Evolutionary conservation across 2,888 invertebrate species (phyloP), one percentile per base, ranked within the genome.

Genomic region (Drosophila prolongata): DNA sequence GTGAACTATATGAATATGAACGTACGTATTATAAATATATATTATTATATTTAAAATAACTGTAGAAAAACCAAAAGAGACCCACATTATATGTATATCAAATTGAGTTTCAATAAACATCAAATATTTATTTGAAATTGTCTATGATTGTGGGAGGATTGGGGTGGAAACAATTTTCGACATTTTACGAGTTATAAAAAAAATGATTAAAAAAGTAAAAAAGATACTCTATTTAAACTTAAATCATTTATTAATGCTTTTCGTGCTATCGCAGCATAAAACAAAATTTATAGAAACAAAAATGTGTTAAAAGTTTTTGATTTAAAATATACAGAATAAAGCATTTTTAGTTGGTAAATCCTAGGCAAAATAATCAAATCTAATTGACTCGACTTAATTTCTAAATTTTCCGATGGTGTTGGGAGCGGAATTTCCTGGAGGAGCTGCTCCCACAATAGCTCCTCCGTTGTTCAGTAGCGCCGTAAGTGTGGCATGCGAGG

Each of bases 401-500:
- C 66, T 40, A 42, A 66, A 55, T 27, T 66, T 66, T 1, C 55
- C 66, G 3, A 35, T 37, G 34, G 35, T 35, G 40, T 46, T 47
- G 16, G 66, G 55, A 14, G 46, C 27, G 6, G 55, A 27, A 35
- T 47, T 66, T 11, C 46, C 66, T 1, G 46, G 27, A 6, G 66
- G 55, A 40, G 55, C 27, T 2, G 35, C 19, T 27, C 35, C 65
- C 24, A 65, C 65, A 4, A 65, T 65, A 8, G 38, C 46, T 24
- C 76, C 75, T 43, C 78, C 75, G 69, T 90, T 91, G 30, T 90
- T 92, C 4, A 92, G 86, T 14, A 92, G 77, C 6, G 92, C 92
- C 1, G 92, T 92, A 3, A 92, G 79, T 8, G 92, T 92, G 14
- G 92, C 92, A 78, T 92, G 92, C 9, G 92, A 91, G 8, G 92